Evolutionary conservation across 92 coral and sea anemone species (phyloP), one percentile per base, ranked within the genome.

Genomic region (Zoanthus sociatus): DNA sequence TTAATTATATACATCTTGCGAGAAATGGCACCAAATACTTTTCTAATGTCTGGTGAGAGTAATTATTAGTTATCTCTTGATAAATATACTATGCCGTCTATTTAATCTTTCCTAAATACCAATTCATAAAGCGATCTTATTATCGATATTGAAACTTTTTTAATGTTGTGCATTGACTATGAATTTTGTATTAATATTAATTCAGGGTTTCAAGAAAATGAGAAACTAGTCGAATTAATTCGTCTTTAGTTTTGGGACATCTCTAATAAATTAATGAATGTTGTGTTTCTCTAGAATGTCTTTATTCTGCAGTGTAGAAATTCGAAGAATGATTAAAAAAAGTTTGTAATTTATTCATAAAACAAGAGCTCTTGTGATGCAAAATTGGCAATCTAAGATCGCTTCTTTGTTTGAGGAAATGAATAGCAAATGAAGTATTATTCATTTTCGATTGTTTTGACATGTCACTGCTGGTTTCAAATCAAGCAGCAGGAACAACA

Each of bases 371-470:
- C 69, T 17, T 17, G n/a, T 58, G 64, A 63, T 63, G 10, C 26
- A 18, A 63, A 32, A n/a, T n/a, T 63, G 30, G 21, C 69, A 63
- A 17, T 7, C 69, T 16, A 63, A 17, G 9, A 20, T 20, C 69
- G 42, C 42, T 37, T 63, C 69, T 20, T 63, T 63, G 69, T 18
- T 63, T 21, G 8, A 63, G 17, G 9, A 17, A n/a, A 16, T 63
- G 26, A n/a, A 63, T 63, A 63, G 21, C 7, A 17, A 63, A 63
- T 20, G 0, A 63, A 63, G 9, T 7, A 17, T 17, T n/a, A 63
- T 63, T 63, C 69, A 63, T 63, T 63, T 61, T 63, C 26, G 69
- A 17, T 63, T 63, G 69, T 63, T 63, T 63, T 63, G 69, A 63
- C 31, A 17, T 63, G 26, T 63, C 9, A 8, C 69, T 50, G 12